These are phyloP conservation scores for Drosophila miranda DNA, from an alignment of 1,140 invertebrate genomes.

Conservation along the genomic window DNA sequence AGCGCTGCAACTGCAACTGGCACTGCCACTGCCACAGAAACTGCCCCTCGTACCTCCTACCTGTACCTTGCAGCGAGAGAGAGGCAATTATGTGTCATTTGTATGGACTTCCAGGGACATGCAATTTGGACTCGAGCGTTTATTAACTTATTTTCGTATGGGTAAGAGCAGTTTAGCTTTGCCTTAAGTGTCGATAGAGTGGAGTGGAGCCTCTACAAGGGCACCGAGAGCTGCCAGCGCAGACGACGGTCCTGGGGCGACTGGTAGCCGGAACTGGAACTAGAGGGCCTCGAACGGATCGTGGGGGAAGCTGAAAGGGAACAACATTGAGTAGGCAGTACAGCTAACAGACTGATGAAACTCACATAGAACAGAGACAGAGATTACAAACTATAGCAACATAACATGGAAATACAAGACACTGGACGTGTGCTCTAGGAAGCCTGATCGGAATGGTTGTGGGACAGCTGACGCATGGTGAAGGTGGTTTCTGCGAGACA, in stretches of 20 bases:
- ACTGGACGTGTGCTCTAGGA: slow-evolving; percentile 46
- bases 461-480: slow-evolving; percentile 77
- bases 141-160: slow-evolving; percentile 73
- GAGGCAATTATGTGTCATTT: slow-evolving; percentile 73
- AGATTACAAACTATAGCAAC: slow-evolving; percentile 58
- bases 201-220: slow-evolving; percentile 42
- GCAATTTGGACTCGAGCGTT: slow-evolving; percentile 64
- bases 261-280: slow-evolving; percentile 48
- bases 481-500: slow-evolving; percentile 75
- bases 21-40: slow-evolving; percentile 6
- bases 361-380: slow-evolving; percentile 49
- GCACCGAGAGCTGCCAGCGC: slow-evolving; percentile 63
- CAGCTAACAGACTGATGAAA: background rate
- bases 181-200: slow-evolving; percentile 37
- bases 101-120: slow-evolving; percentile 49
- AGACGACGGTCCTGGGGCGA: slow-evolving; percentile 29
- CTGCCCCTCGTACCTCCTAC: no score
- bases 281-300: slow-evolving; percentile 35
- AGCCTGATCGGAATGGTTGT: slow-evolving; percentile 76
- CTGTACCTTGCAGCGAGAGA: slow-evolving; percentile 21
- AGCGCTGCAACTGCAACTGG: slow-evolving; percentile 31
- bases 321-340: background rate
- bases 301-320: slow-evolving; percentile 38
- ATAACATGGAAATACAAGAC: slow-evolving; percentile 32
- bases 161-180: slow-evolving; percentile 26